A percentile compares a stretch with the other conserved stretches of the same genome.
These are phyloP conservation scores for Oreochromis grahami DNA, from an alignment of 2,797 vertebrate genomes.

Conservation along the genomic window DNA sequence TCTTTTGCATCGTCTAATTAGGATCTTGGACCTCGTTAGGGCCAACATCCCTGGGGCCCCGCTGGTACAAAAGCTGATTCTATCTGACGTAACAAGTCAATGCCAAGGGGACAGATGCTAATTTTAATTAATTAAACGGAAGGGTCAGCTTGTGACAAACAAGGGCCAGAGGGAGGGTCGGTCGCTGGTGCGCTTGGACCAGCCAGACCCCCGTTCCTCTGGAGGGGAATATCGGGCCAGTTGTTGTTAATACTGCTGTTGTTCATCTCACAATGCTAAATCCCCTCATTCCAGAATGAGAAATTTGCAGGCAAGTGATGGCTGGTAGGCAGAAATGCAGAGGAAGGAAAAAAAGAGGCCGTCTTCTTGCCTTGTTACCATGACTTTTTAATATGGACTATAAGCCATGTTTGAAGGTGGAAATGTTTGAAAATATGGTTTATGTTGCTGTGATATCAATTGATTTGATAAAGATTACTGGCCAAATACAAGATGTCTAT, in stretches of 20 bases:
- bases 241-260: constrained; percentile 27
- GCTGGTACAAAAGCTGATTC: constrained; percentile 78
- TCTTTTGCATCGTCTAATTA: constrained; percentile 73
- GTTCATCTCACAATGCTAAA: constrained; percentile 31
- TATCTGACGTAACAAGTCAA: constrained; percentile 82
- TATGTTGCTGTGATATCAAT: background rate
- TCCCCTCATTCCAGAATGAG: constrained; percentile 8
- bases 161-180: constrained; percentile 56
- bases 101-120: constrained; percentile 80
- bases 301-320: constrained; percentile 34
- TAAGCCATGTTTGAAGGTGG: background rate
- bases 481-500: accelerated
- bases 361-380: constrained; percentile 1
- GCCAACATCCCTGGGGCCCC: constrained; percentile 59
- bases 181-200: constrained; percentile 28
- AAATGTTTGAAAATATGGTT: background rate
- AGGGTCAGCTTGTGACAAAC: constrained; percentile 77
- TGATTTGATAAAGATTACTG: background rate
- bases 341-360: background rate
- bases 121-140: constrained; percentile 84
- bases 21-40: constrained; percentile 78
- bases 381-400: background rate
- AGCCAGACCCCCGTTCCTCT: constrained; percentile 36
- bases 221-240: constrained; percentile 21
- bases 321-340: constrained; percentile 28